Base-by-base conservation (phyloP, 2,113 vertebrate genomes). In the Eretmochelys imbricata region DNA sequence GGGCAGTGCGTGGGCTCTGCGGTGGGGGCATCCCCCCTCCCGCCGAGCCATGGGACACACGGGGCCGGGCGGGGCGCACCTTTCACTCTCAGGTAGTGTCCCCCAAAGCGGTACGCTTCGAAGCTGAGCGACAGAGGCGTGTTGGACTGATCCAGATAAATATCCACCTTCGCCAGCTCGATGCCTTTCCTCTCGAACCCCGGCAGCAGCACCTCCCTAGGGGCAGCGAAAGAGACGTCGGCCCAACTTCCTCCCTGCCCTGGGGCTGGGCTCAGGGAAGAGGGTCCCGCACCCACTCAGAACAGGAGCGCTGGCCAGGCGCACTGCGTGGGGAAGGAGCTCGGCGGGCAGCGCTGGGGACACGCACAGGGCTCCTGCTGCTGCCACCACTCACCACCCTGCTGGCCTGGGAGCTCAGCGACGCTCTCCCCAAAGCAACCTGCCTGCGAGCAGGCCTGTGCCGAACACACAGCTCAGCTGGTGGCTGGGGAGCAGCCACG, bases 131-230 rank as follows among this genome's bases (percentile, higher is more conserved):
- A 99, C 82, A 99, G 98, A 0, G 99, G 99, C 0, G 99, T 99
- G 98, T 99, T 99, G 85, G 99, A 99, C 97, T 99, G 99, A 95
- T 99, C 99, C 97, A 99, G 97, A 97, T 99, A 99, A 97, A 99
- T 96, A 29, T 99, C 98, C 84, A 99, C 99, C 54, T 98, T 98
- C 82, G 98, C 97, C 89, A 98, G 96, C 6, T 99, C 98, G 0
- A 99, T 99, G 1, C 99, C 99, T 35, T 99, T 99, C 93, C 99
- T 98, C 97, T 99, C 99, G 0, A 99, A 99, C n/a, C 99, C 98
- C 0, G 99, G 99, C 42, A 98, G 98, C 82, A 99, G 95, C 80
- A 99, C 99, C 97, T 99, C 99, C 88, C 99, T 99, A 97, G 0
- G 59, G n/a, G 72, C 57, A 89, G 75, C 80, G 0, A 0, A 55